Evolutionary conservation across 2,888 invertebrate genomes (phyloP), one percentile per base, ranked within the genome.

Genomic region (Celastrina argiolus): DNA sequence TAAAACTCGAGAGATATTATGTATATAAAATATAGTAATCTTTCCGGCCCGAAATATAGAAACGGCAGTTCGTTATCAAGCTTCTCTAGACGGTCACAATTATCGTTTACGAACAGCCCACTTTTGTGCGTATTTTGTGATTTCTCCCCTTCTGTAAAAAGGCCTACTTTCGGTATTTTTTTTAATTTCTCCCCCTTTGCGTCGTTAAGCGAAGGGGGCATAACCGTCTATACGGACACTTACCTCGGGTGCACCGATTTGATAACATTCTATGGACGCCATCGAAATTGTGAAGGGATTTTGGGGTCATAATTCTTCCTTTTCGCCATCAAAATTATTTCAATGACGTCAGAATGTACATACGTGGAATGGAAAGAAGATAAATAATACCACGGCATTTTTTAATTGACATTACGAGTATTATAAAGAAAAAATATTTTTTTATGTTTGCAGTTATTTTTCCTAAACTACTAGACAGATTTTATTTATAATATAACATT

Each of bases 191-290:
- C 66, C 65, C 68, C 68, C 67, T 66, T 39, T 41, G 63, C 59
- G 51, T 34, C 63, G 63, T 36, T 63, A 63, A 63, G 56, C 36
- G 64, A 36, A 22, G 59, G 67, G 58, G 84, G 85, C 82, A 86
- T 86, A 87, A 88, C 86, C 85, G 82, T 82, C 84, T 87, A 87
- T 88, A 87, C 87, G 84, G 88, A 83, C 83, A 85, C 87, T 88
- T 84, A 88, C 87, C 86, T 85, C 79, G 84, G 87, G 85, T 87
- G 90, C 88, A 88, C 82, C 89, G 90, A 89, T 90, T 90, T 89
- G 89, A 89, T 89, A 90, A 89, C 87, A 87, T 89, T 89, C 88
- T 88, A 88, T 88, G 84, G 85, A 82, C 89, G 88, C 81, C 81
- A 84, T 83, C 83, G 82, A 83, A 56, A 65, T 75, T 74, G 75